These are phyloP conservation scores for Cirrhinus mrigala DNA, from an alignment of 2,797 vertebrate species.

Conservation along the genomic window DNA sequence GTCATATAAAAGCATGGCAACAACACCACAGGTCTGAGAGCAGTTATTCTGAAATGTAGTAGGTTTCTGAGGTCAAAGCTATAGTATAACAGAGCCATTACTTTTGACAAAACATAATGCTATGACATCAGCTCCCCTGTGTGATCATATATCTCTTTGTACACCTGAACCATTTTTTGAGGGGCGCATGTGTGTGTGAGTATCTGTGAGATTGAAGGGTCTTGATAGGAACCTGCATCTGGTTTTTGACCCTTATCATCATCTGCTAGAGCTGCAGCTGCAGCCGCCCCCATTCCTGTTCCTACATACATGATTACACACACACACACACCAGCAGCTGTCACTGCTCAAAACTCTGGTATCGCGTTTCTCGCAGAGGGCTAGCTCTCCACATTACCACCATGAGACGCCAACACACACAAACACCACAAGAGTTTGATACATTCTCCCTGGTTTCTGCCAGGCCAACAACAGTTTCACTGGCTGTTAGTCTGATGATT, in stretches of 20 bases:
- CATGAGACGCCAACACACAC: slow-evolving; percentile 45
- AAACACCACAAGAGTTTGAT: slow-evolving; percentile 57
- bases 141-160: slow-evolving; percentile 19
- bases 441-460: slow-evolving; percentile 39
- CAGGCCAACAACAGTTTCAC: slow-evolving; percentile 17
- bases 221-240: slow-evolving; percentile 73
- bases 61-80: slow-evolving; percentile 9
- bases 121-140: slow-evolving; percentile 35
- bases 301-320: slow-evolving; percentile 43
- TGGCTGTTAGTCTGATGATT: slow-evolving; percentile 13
- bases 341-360: slow-evolving; percentile 71
- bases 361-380: slow-evolving; percentile 73
- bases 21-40: slow-evolving; percentile 24
- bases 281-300: slow-evolving; percentile 64
- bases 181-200: background rate
- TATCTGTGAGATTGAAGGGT: slow-evolving; percentile 11
- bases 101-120: slow-evolving; percentile 27
- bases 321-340: slow-evolving; percentile 73
- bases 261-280: slow-evolving; percentile 76
- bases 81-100: slow-evolving; percentile 18
- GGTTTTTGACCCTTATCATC: slow-evolving; percentile 73
- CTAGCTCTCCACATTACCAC: slow-evolving; percentile 64
- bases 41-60: background rate
- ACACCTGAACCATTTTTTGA: slow-evolving; percentile 18
- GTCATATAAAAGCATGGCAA: slow-evolving; percentile 21